Percentiles rank a stretch among this genome's conserved stretches.
Conservation (phyloP, 2,113 vertebrate genomes). For the Agelaius tricolor region DNA sequence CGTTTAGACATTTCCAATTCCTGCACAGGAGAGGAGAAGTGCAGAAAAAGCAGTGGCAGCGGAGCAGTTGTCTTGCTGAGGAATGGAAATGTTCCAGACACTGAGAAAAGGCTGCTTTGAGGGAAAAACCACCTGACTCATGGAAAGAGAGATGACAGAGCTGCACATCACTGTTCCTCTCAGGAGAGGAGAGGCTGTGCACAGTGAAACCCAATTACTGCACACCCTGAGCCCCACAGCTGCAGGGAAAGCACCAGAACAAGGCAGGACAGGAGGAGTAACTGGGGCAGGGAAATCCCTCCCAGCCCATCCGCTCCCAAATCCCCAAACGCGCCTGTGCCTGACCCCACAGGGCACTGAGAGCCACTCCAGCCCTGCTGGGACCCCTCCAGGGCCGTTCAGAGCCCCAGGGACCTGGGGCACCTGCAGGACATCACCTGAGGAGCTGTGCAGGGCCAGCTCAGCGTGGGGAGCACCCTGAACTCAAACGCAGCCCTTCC, state of each 20-base stretch:
- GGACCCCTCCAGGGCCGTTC: not conserved
- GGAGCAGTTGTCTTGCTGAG: not conserved
- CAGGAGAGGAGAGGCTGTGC: not conserved
- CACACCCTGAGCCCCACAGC: not conserved
- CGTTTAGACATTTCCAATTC: not conserved
- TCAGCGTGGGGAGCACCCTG: too few relatives aligned
- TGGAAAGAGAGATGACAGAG: not conserved
- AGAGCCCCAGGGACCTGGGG: not conserved
- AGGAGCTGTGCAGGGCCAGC: not conserved
- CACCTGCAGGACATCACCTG: not conserved
- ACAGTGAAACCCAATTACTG: not conserved
- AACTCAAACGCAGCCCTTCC: too few relatives aligned
- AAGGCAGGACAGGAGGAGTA: fast-evolving
- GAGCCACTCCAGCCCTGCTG: not conserved
- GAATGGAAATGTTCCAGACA: not conserved
- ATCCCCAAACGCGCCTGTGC: not conserved
- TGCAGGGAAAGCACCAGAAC: not conserved
- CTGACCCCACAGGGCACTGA: fast-evolving
- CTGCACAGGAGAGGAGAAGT: not conserved
- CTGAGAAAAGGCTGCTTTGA: not conserved
- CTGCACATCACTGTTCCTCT: not conserved
- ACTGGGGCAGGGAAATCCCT: not conserved
- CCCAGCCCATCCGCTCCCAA: fast-evolving
- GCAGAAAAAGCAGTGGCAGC: not conserved
- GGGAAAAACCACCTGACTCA: not conserved